Evolutionary conservation across 2,888 invertebrate species (phyloP), one percentile per base, ranked within the genome.

Genomic region (Bursaphelenchus okinawaensis): DNA sequence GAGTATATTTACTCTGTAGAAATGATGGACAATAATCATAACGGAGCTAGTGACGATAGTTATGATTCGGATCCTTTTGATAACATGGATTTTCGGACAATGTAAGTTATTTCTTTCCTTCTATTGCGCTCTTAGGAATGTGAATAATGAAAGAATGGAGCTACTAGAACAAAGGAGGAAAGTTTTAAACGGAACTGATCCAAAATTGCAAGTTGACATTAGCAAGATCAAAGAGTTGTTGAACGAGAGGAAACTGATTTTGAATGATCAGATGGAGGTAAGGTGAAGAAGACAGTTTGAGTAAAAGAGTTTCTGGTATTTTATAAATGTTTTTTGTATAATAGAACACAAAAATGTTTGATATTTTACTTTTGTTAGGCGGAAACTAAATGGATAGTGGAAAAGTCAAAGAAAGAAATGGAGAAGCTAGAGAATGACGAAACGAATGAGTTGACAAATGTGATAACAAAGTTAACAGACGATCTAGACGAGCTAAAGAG

Each of bases 401-500:
- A 12, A n/a, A 54, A 19, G n/a, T 28, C 51, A 16, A 28, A 57
- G 6, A 12, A 57, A 24, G 57, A 57, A 4, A 31, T 23, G 60
- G 27, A 57, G n/a, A 12, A 27, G 28, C 16, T 57, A 16, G 40
- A 57, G n/a, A 20, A 59, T 19, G 57, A 57, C 23, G 31, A 57
- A 40, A 24, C 23, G 19, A 22, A 19, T 16, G 60, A 59, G n/a
- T 19, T 52, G 4, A 20, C 22, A 3, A 50, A 24, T 19, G 4
- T 59, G 9, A 22, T 20, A 20, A 52, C 23, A 27, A 31, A 40
- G 22, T 50, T 59, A 4, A 40, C 31, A 20, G 51, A 59, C 28
- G 50, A 59, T 4, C 23, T 59, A n/a, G 60, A 59, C 16, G 40
- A 40, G 12, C 7, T 59, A 6, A 59, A 59, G 28, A 20, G 40